Percentiles rank a stretch among this genome's conserved stretches.
Conservation (phyloP, 2,113 vertebrate genomes). For the Neofelis nebulosa region DNA sequence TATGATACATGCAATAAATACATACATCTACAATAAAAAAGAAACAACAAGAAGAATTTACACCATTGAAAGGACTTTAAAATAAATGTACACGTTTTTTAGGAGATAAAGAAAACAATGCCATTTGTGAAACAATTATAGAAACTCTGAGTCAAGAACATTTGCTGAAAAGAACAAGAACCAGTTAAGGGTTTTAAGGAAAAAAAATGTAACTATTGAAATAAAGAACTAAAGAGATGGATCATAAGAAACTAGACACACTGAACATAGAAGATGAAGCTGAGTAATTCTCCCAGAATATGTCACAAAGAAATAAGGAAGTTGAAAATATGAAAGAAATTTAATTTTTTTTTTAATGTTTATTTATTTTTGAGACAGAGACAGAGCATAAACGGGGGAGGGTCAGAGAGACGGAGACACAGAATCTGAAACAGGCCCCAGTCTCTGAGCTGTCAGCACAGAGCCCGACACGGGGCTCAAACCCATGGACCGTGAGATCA, state of each 20-base stretch:
- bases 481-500: too few relatives aligned
- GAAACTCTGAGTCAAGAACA: background rate
- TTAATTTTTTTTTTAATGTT: background rate
- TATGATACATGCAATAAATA: background rate
- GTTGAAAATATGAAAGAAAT: background rate
- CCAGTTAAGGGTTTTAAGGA: background rate
- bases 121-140: background rate
- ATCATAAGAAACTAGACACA: background rate
- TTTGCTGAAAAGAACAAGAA: background rate
- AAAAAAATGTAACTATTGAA: background rate
- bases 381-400: too few relatives aligned
- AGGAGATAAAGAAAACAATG: background rate
- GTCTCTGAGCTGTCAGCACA: too few relatives aligned
- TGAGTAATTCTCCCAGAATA: background rate
- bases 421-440: too few relatives aligned
- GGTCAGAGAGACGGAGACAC: too few relatives aligned
- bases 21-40: background rate
- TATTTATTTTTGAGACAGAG: too few relatives aligned
- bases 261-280: background rate
- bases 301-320: background rate
- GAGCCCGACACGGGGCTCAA: too few relatives aligned
- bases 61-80: background rate
- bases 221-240: background rate
- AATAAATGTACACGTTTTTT: background rate
- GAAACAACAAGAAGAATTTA: background rate